phyloP scores from a whole-genome alignment of 1,140 invertebrate species.

The Zaprionus ghesquierei region DNA sequence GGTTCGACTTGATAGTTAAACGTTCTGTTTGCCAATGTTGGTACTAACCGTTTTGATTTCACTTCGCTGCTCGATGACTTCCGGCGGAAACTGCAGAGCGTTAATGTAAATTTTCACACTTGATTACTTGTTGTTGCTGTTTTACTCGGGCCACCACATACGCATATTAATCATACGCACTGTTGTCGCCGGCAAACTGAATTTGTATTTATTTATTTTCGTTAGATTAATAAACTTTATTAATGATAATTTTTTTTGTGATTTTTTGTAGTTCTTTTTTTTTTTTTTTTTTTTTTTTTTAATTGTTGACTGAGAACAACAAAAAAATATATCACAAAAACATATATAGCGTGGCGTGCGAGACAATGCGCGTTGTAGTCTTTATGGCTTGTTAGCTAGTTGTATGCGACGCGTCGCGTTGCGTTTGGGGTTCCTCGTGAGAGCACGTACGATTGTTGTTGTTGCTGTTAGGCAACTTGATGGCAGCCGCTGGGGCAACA shows the following conservation, averaged over 20 bases:
- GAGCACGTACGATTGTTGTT: background rate
- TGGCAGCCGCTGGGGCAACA: conserved; percentile 45
- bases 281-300: background rate
- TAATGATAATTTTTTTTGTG: background rate
- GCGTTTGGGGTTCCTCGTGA: background rate
- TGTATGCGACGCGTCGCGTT: conserved; percentile 5
- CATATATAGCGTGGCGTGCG: conserved; percentile 9
- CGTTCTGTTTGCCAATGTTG: background rate
- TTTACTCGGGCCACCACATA: conserved; percentile 5
- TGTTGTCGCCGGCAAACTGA: conserved; percentile 21
- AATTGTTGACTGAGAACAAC: conserved; percentile 3
- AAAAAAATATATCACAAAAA: conserved; percentile 47
- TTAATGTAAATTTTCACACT: conserved; percentile 37
- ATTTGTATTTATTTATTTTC: conserved; percentile 1
- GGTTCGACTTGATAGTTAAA: background rate
- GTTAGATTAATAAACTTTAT: conserved; percentile 19
- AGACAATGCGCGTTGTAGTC: too few relatives aligned
- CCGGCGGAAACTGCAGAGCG: conserved; percentile 18
- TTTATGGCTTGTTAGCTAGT: too few relatives aligned
- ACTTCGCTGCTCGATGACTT: conserved; percentile 5
- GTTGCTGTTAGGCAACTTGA: background rate
- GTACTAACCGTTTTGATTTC: conserved; percentile 27
- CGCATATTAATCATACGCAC: conserved; percentile 48
- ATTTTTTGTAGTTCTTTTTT: background rate
- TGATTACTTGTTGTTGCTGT: conserved; percentile 13